Evolutionary conservation across 2,113 vertebrate genomes (phyloP), one percentile per base, ranked within the genome.

Genomic region (Colius striatus): DNA sequence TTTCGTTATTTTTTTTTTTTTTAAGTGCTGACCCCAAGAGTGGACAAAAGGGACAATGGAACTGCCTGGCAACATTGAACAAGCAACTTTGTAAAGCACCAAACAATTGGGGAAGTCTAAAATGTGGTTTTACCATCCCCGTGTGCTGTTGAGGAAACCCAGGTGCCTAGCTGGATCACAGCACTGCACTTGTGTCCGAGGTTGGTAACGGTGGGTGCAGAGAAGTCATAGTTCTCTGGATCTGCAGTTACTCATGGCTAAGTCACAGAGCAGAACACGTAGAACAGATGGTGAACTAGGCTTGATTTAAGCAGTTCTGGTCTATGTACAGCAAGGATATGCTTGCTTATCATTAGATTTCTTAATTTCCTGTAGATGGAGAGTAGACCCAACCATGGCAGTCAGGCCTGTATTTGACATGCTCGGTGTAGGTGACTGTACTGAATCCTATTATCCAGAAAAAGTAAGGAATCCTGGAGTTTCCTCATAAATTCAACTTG

Each of bases 341-440:
- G 13, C 26, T 57, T 10, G 13, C 26, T 57, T n/a, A 57, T 72
- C 3, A 12, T 84, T 9, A 32, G 11, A 19, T 54, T 73, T 85
- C 67, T 77, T 94, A 2, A 2, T 36, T 70, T 88, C 7, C 16
- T 72, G 10, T 61, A 81, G 53, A 26, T 55, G 18, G 22, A 60
- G 41, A 61, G 16, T 22, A 58, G 60, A 29, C 19, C 3, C 0
- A 1, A 66, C 21, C 3, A 1, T 67, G 51, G 48, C 66, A 51
- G 36, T 76, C 47, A 54, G 36, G 21, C 36, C 21, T 76, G 13
- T 43, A 50, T 85, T 83, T 88, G 72, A 11, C 0, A 0, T 26
- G n/a, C 53, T 84, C 19, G 19, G 22, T 58, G 3, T 1, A 1
- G 16, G 6, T 87, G 57, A 32, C 48, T 58, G 10, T 80, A 29